Evolutionary conservation across 2,113 vertebrate species (phyloP), one percentile per base, ranked within the genome.

Genomic region (Bambusicola thoracicus): DNA sequence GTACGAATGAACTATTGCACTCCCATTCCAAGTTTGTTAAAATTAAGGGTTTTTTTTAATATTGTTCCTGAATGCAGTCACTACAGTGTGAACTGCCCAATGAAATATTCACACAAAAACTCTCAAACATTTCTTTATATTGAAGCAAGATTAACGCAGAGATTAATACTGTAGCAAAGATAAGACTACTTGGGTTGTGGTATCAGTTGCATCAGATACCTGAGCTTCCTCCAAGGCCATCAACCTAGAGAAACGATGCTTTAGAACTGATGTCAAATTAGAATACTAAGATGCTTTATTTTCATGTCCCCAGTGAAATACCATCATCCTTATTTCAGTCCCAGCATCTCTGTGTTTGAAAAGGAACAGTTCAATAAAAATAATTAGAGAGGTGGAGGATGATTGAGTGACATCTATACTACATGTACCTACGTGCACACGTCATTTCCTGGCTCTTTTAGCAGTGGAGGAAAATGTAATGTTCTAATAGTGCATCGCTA

Each of bases 321-420:
- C 69, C 73, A 79, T 73, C 38, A 32, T 41, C 40, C 36, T 69
- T 62, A 49, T 83, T 72, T 55, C 25, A 83, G 17, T 36, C 74
- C 55, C 85, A 82, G 62, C 40, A 80, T 78, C n/a, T 77, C 29
- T 72, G 13, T 56, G 6, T 92, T 93, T 85, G 61, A 86, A 92
- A 96, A 94, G 58, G 68, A 61, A 11, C 20, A 59, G 13, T 72
- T 96, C 53, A 86, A 62, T 94, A 93, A 92, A 88, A 91, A 95
- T 92, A 95, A 90, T 95, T 97, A 92, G 84, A 92, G 53, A 97
- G 75, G 90, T 96, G 89, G n/a, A 88, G 82, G 67, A 59, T 95
- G 86, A 95, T 48, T 97, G 92, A 95, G n/a, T 97, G 96, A 89
- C 90, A 92, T 92, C 76, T 97, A 58, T 92, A 63, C 77, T 63